These are phyloP conservation scores for Ia io DNA, from an alignment of 2,113 vertebrate species.

Conservation along the genomic window DNA sequence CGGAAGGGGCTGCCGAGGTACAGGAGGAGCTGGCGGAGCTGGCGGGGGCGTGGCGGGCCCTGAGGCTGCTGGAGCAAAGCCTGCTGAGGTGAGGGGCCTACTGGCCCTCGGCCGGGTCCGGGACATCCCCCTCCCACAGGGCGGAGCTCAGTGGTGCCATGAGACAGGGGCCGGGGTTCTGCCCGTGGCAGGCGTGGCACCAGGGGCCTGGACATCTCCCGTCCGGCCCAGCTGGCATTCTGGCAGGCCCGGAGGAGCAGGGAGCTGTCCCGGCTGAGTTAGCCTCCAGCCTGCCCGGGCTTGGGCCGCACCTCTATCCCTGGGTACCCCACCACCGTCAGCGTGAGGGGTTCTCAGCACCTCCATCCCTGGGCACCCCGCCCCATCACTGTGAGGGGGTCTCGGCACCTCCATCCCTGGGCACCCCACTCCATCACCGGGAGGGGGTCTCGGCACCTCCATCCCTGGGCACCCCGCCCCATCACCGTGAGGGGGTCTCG, in stretches of 20 bases:
- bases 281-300: background rate
- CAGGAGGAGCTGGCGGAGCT: conserved; percentile 85
- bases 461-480: accelerated
- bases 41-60: conserved; percentile 80
- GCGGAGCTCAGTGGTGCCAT: accelerated
- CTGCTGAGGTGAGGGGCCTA: conserved; percentile 71
- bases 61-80: conserved; percentile 74
- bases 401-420: no score
- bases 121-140: background rate
- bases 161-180: background rate
- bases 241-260: background rate
- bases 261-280: accelerated
- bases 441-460: accelerated
- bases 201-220: accelerated
- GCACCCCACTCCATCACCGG: accelerated
- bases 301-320: background rate
- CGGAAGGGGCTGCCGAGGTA: conserved; percentile 86
- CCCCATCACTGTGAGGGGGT: no score
- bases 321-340: no score
- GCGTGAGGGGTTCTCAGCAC: no score
- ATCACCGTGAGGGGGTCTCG: accelerated
- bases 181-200: accelerated
- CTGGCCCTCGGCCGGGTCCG: accelerated
- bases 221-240: accelerated
- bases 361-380: no score